Conservation (phyloP, 2,888 invertebrate genomes). For the Cryptocephalus moraei region DNA sequence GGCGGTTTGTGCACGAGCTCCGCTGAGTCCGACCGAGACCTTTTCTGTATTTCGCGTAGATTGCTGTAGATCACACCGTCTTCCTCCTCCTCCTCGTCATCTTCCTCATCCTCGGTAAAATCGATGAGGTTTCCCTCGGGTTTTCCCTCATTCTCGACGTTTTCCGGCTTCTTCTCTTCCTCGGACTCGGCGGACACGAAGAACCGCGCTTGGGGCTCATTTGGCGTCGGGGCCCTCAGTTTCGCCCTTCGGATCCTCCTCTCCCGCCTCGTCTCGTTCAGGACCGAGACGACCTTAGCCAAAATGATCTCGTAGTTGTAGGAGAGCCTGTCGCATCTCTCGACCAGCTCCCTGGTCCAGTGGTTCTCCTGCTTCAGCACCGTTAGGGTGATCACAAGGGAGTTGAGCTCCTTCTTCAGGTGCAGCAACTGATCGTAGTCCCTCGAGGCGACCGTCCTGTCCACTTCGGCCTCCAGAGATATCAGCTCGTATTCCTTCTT, state of each 20-base stretch:
- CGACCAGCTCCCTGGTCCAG: conserved; percentile 1
- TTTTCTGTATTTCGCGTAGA: too few species aligned
- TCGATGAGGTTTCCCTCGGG: conserved; percentile 3
- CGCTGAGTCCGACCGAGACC: too few species aligned
- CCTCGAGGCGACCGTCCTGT: conserved; percentile 1
- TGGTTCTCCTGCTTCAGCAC: conserved; percentile 4
- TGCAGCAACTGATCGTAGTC: conserved; percentile 1
- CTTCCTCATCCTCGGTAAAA: too few species aligned
- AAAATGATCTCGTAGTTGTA: conserved; percentile 10
- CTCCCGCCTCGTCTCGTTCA: conserved; percentile 3
- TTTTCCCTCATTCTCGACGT: conserved; percentile 2
- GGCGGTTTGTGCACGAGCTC: conserved; percentile 2
- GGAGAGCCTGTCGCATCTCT: conserved; percentile 3
- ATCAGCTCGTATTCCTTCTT: conserved; percentile 10
- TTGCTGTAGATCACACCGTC: neutral
- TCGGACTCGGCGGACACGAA: too few species aligned
- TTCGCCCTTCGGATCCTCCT: neutral
- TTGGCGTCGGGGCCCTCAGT: conserved; percentile 1
- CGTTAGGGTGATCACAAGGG: conserved; percentile 8
- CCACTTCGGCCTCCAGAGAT: conserved; percentile 8
- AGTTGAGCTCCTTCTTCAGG: conserved; percentile 6
- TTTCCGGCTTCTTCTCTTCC: neutral
- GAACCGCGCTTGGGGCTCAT: conserved; percentile 2
- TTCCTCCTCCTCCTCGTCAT: neutral
- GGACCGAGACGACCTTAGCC: conserved; percentile 9